Percentiles rank a stretch among this genome's conserved stretches.
Conservation (phyloP, 1,140 invertebrate genomes). For the Tetragonula clypearis region DNA sequence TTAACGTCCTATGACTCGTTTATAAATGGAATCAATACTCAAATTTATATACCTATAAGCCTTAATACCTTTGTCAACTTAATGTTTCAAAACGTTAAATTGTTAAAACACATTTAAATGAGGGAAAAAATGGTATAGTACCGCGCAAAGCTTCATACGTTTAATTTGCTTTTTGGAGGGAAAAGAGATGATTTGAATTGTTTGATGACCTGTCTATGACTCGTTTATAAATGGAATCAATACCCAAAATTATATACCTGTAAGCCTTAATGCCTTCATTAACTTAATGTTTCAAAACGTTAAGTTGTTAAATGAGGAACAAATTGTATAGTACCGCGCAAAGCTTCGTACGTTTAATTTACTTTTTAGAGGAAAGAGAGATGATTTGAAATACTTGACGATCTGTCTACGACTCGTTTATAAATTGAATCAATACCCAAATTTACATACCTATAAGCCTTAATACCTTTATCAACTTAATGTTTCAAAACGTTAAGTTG, state of each 20-base stretch:
- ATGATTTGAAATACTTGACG: too few relatives aligned
- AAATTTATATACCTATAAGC: too few relatives aligned
- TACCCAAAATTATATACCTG: too few relatives aligned
- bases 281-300: neutral
- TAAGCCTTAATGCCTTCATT: too few relatives aligned
- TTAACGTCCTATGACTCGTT: neutral
- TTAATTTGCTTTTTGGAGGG: neutral
- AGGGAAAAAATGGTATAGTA: too few relatives aligned
- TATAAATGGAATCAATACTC: neutral
- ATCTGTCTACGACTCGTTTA: too few relatives aligned
- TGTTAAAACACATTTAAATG: neutral
- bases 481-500: neutral
- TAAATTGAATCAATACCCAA: too few relatives aligned
- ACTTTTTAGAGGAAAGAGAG: neutral
- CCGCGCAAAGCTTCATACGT: neutral
- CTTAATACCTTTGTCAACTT: neutral
- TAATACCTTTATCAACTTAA: neutral
- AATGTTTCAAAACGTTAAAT: neutral
- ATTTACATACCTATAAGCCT: too few relatives aligned
- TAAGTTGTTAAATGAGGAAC: neutral
- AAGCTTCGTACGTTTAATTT: neutral
- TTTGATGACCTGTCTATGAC: too few relatives aligned
- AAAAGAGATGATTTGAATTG: neutral
- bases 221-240: neutral
- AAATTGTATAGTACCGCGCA: too few relatives aligned